Evolutionary conservation across 2,888 invertebrate genomes (phyloP).

Genomic region (Ctena decussata): DNA sequence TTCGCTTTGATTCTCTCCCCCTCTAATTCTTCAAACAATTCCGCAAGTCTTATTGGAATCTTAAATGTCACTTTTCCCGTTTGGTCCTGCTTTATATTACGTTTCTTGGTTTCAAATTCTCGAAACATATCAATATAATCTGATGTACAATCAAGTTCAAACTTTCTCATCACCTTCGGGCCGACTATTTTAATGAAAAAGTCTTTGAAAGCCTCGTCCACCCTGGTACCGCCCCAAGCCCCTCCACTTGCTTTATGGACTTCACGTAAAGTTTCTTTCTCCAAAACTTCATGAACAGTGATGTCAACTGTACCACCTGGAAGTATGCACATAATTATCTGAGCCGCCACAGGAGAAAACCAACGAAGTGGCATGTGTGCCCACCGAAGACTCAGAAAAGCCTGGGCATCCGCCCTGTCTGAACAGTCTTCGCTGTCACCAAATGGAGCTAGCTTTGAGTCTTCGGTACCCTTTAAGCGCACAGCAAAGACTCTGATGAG

Average conservation of each 20-base stretch:
- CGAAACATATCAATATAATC: constrained; percentile 64
- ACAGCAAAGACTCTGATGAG: no score
- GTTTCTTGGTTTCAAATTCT: constrained; percentile 71
- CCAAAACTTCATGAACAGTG: constrained; percentile 54
- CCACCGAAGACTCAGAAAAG: no score
- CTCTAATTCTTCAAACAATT: constrained; percentile 41
- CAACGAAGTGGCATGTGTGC: no score
- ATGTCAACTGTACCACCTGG: constrained; percentile 66
- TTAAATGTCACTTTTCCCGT: constrained; percentile 58
- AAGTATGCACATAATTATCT: no score
- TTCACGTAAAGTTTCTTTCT: constrained; percentile 48
- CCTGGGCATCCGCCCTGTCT: no score
- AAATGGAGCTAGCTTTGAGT: no score
- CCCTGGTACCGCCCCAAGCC: constrained; percentile 61
- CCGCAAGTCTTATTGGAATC: constrained; percentile 44
- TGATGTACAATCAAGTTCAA: constrained; percentile 2
- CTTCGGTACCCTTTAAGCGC: no score
- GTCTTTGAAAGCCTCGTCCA: constrained; percentile 51
- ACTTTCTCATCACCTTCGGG: constrained; percentile 3
- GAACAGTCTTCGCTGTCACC: no score
- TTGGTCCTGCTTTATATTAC: constrained; percentile 46
- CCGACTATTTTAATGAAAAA: constrained; percentile 46
- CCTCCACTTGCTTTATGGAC: constrained; percentile 58
- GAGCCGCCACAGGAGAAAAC: no score
- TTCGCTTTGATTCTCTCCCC: constrained; percentile 40